Evolutionary conservation across 2,888 invertebrate species (phyloP), one percentile per base, ranked within the genome.

Genomic region (Acanthopleura granulata): DNA sequence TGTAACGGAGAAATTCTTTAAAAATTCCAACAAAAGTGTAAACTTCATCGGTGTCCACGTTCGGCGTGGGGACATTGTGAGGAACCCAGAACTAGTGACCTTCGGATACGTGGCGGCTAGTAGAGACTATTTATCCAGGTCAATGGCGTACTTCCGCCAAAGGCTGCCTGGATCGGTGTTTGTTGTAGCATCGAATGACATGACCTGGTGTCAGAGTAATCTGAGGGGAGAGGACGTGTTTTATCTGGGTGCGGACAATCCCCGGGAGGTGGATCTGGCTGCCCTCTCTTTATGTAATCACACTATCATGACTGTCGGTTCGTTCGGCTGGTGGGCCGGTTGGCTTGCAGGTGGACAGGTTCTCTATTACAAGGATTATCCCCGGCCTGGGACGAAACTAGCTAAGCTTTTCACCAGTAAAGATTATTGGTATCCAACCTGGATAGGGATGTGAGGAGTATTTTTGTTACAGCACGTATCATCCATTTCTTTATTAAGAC

Each of bases 261-360:
- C 72, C 14, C 75, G 80, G 11, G 82, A 74, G 49, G 74, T 82
- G 6, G 83, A 83, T 72, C 40, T 85, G 30, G 81, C 84, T 0
- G 27, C 83, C 22, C 74, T 85, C 9, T 72, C 82, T 15, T 73
- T 78, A 62, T 82, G 82, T 76, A 79, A 83, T 72, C 85, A 85
- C 74, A 79, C 79, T 11, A 82, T 85, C 12, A 82, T 78, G 61
- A 81, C 83, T 4, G 83, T 83, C 1, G 85, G 85, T 0, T 79
- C 83, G 1, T 85, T 81, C 72, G 77, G 83, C 51, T 85, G 84
- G 83, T 76, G 74, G 51, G 30, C 49, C 6, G 75, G 75, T n/a
- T 77, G 72, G 72, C 61, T 77, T n/a, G 72, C 73, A 25, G 51
- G 66, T 25, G 77, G 77, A 11, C 27, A 72, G 15, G 61, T 51